Evolutionary conservation across 2,888 invertebrate genomes (phyloP).

Genomic region (Sarcophaga rosellei): DNA sequence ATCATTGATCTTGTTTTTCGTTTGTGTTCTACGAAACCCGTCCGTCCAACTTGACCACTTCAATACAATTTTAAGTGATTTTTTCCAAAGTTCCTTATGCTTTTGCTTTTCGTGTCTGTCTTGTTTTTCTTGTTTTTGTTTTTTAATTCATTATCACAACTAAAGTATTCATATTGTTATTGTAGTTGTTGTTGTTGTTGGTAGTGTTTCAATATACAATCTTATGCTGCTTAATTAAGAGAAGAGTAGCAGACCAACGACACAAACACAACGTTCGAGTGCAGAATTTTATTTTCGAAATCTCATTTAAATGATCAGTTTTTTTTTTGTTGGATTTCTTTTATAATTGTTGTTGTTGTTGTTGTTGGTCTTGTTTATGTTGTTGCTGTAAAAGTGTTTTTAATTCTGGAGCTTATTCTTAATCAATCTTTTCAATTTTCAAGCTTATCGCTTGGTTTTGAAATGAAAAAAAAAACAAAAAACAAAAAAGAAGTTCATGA

Average conservation of each 20-base stretch:
- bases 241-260: slow-evolving; percentile 20
- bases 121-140: too few species aligned
- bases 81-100: too few species aligned
- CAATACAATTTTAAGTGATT: too few species aligned
- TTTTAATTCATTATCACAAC: slow-evolving; percentile 65
- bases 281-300: slow-evolving; percentile 9
- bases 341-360: slow-evolving; percentile 9
- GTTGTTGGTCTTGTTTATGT: too few species aligned
- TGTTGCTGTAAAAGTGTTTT: slow-evolving; percentile 48
- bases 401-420: slow-evolving; percentile 70
- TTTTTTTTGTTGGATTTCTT: slow-evolving; percentile 7
- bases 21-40: background rate
- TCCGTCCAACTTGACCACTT: too few species aligned
- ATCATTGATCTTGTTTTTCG: slow-evolving; percentile 61
- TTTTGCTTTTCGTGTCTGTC: slow-evolving; percentile 45
- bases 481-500: slow-evolving; percentile 76
- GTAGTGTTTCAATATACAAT: too few species aligned
- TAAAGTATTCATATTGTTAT: slow-evolving; percentile 18
- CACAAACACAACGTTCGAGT: too few species aligned
- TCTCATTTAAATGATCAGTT: slow-evolving; percentile 56
- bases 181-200: background rate
- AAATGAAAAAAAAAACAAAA: slow-evolving; percentile 42
- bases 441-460: slow-evolving; percentile 74
- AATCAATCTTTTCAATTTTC: slow-evolving; percentile 74
- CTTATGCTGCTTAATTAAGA: slow-evolving; percentile 64